A percentile compares a stretch with the other conserved stretches of the same genome.
Evolutionary conservation across 1,140 invertebrate genomes (phyloP).

Genomic region (Euwallacea fornicatus): DNA sequence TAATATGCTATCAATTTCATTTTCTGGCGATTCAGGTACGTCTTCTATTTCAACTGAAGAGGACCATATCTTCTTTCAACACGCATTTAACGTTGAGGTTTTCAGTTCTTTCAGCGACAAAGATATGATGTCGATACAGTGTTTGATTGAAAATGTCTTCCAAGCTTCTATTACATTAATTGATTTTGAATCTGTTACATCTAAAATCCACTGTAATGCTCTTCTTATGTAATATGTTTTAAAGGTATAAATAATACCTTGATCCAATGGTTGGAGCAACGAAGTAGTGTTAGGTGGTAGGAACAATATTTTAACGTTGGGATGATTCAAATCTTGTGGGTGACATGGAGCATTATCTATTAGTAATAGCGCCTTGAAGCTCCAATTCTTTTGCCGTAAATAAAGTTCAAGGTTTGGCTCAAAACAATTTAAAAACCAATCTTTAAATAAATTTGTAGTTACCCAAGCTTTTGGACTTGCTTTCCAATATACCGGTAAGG

Average conservation of each 20-base stretch:
- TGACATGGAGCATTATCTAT: constrained; percentile 51
- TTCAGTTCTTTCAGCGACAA: constrained; percentile 10
- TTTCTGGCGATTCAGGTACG: background rate
- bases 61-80: constrained; percentile 18
- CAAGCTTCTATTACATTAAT: constrained; percentile 34
- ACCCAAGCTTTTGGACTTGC: constrained; percentile 35
- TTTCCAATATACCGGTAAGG: constrained; percentile 27
- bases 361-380: constrained; percentile 46
- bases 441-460: constrained; percentile 8
- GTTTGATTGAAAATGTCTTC: constrained; percentile 35
- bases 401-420: constrained; percentile 40
- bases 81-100: constrained; percentile 12
- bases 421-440: constrained; percentile 41
- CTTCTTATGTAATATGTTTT: constrained; percentile 51
- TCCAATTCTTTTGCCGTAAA: constrained; percentile 34
- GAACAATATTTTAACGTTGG: constrained; percentile 22
- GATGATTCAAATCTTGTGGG: constrained; percentile 17
- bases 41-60: background rate
- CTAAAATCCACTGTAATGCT: constrained; percentile 35
- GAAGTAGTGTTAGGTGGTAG: constrained; percentile 48
- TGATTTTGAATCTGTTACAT: constrained; percentile 33
- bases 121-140: constrained; percentile 17
- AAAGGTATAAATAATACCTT: constrained; percentile 51
- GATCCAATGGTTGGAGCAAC: constrained; percentile 52
- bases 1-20: background rate